Evolutionary conservation across 2,113 vertebrate species (phyloP).

Genomic region (Pongo abelii): DNA sequence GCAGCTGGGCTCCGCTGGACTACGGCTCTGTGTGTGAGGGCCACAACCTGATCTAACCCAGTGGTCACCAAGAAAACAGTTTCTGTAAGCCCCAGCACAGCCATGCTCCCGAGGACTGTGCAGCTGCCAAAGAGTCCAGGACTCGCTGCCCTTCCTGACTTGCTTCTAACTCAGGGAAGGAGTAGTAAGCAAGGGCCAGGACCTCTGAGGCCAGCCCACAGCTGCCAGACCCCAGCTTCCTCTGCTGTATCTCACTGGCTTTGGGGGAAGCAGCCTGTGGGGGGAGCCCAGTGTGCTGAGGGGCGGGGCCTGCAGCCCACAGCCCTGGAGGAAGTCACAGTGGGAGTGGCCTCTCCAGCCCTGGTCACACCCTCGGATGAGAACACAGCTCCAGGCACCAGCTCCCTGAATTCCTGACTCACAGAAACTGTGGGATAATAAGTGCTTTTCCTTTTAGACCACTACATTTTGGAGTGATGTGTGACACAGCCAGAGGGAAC

Average conservation of each 20-base stretch:
- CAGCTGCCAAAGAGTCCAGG: no score
- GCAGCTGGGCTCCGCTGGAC: no score
- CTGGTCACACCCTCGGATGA: background rate
- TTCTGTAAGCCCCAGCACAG: no score
- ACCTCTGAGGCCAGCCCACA: background rate
- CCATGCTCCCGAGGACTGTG: no score
- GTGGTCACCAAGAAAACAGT: no score
- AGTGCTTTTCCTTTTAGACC: background rate
- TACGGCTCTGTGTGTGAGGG: no score
- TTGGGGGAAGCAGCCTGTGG: background rate
- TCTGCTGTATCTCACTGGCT: background rate
- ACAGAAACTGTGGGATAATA: background rate
- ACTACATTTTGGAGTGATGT: background rate
- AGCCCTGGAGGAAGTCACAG: background rate
- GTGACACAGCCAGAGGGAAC: background rate
- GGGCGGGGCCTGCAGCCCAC: background rate
- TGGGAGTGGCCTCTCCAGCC: no score
- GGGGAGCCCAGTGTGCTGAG: background rate
- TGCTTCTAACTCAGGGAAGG: background rate
- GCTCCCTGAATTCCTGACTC: background rate
- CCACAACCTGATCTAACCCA: no score
- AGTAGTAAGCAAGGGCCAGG: background rate
- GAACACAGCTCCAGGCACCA: background rate
- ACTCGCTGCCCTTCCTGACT: background rate
- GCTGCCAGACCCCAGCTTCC: background rate